These are phyloP conservation scores for Darevskia mixta DNA, from an alignment of 2,797 vertebrate species.

Conservation along the genomic window DNA sequence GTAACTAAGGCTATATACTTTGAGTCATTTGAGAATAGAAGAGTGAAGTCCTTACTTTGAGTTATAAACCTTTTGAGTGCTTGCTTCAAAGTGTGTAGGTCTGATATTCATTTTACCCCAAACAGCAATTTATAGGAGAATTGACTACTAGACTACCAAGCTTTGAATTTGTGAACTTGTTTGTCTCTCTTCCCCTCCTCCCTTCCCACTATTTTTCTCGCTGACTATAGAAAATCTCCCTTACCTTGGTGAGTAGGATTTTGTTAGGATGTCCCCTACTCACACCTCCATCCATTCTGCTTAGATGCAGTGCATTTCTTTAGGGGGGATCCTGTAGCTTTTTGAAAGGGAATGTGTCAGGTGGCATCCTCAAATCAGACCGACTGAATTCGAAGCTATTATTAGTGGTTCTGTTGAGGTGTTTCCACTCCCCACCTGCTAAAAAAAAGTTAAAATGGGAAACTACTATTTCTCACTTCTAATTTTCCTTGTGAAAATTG, in stretches of 20 bases:
- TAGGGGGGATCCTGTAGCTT: conserved; percentile 39
- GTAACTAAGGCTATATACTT: background rate
- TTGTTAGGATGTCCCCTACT: conserved; percentile 71
- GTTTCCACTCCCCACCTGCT: background rate
- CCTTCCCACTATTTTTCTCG: conserved; percentile 76
- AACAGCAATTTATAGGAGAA: conserved; percentile 37
- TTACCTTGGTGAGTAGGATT: conserved; percentile 94
- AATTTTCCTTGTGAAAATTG: background rate
- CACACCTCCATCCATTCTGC: conserved; percentile 63
- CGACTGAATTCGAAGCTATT: background rate
- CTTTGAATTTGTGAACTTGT: conserved; percentile 72
- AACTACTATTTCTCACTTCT: background rate
- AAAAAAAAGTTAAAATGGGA: background rate
- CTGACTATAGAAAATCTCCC: conserved; percentile 96
- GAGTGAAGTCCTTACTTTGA: background rate
- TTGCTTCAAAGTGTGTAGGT: background rate
- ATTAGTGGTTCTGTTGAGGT: background rate
- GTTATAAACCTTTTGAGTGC: background rate
- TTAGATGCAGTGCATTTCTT: conserved; percentile 79
- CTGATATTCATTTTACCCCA: conserved; percentile 40
- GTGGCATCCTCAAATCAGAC: conserved; percentile 36
- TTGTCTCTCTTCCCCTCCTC: conserved; percentile 76
- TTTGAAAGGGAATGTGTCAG: conserved; percentile 19
- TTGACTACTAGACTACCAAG: conserved; percentile 56
- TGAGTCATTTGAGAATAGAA: background rate